phyloP scores from a whole-genome alignment of 1,140 invertebrate species.

The Capitella teleta region DNA sequence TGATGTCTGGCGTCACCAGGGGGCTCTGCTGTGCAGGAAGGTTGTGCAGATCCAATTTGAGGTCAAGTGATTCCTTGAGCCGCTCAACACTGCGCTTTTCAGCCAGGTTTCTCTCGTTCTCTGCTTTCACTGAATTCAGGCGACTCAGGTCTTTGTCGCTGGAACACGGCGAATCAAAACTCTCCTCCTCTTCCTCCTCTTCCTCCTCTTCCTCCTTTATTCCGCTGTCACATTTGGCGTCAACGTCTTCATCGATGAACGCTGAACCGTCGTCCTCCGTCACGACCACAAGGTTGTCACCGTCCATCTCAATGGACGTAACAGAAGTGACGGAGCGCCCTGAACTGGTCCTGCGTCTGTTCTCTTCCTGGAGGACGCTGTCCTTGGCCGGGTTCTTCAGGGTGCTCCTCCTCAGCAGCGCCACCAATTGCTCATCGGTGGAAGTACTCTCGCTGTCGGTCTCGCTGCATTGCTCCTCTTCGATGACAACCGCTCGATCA shows the following conservation, averaged over 20 bases:
- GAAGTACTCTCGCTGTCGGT: conserved; percentile 24
- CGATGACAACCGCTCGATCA: not conserved
- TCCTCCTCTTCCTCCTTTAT: not conserved
- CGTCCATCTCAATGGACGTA: conserved; percentile 35
- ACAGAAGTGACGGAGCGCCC: conserved; percentile 10
- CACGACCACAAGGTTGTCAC: conserved; percentile 35
- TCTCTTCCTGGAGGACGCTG: not conserved
- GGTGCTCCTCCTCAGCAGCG: conserved; percentile 23
- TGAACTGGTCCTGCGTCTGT: conserved; percentile 1
- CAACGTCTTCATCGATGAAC: conserved; percentile 6
- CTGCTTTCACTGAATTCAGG: not conserved
- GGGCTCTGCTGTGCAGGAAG: too few species aligned
- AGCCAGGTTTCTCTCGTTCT: not conserved
- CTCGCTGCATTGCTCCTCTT: conserved; percentile 7
- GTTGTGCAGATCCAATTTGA: too few species aligned
- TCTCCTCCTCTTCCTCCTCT: not conserved
- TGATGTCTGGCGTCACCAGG: not conserved
- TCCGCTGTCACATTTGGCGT: not conserved
- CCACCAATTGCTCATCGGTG: conserved; percentile 26
- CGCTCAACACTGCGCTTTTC: not conserved
- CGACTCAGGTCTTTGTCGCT: conserved; percentile 17
- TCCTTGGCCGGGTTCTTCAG: not conserved
- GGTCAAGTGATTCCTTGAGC: conserved; percentile 11
- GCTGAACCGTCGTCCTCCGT: conserved; percentile 26
- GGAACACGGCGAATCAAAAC: conserved; percentile 21